These are phyloP conservation scores for Antitype chi DNA, from an alignment of 2,888 invertebrate species.

Conservation along the genomic window DNA sequence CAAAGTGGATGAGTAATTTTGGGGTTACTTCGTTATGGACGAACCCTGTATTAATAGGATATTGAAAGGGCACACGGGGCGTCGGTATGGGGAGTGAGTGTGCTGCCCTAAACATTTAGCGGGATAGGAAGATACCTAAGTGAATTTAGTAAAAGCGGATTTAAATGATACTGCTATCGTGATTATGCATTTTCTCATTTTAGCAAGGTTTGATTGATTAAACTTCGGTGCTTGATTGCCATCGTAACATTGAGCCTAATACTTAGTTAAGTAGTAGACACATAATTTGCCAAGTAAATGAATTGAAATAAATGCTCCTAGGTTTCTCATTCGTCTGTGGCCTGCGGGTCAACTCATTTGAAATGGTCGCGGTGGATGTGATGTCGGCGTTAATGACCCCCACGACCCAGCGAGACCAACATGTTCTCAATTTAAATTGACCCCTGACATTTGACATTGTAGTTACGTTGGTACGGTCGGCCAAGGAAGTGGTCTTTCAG, in stretches of 20 bases:
- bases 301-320: constrained; percentile 25
- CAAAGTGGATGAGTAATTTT: constrained; percentile 33
- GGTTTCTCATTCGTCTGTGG: constrained; percentile 35
- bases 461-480: constrained; percentile 40
- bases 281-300: background rate
- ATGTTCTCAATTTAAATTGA: constrained; percentile 66
- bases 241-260: background rate
- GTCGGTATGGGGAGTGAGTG: background rate
- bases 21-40: constrained; percentile 23
- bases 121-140: background rate
- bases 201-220: background rate
- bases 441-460: constrained; percentile 63
- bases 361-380: constrained; percentile 67
- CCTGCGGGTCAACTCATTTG: constrained; percentile 54
- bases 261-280: background rate
- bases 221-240: background rate
- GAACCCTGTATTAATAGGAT: constrained; percentile 24
- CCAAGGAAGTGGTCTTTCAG: background rate
- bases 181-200: background rate
- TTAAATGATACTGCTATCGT: background rate
- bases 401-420: constrained; percentile 55
- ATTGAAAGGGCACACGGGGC: constrained; percentile 14
- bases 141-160: constrained; percentile 16
- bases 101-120: constrained; percentile 13
- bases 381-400: constrained; percentile 71